These are phyloP conservation scores for Steinernema scapterisci DNA, from an alignment of 2,888 invertebrate genomes.

Conservation along the genomic window DNA sequence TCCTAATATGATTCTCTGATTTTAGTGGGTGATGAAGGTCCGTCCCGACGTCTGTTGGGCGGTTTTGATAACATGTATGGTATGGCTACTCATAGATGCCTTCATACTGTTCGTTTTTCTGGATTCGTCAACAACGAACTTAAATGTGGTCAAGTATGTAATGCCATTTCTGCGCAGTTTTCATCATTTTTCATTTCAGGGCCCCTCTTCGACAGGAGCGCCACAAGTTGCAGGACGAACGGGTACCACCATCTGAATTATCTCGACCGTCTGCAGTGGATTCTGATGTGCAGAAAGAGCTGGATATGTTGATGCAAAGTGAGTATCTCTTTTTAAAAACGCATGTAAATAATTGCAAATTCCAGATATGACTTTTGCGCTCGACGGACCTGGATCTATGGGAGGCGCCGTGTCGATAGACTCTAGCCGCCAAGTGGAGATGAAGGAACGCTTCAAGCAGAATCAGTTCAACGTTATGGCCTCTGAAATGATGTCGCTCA, in stretches of 20 bases:
- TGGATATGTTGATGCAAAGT: slow-evolving; percentile 41
- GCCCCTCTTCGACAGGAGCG: not conserved
- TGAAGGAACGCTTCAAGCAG: slow-evolving; percentile 61
- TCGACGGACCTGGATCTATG: slow-evolving; percentile 54
- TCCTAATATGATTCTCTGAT: too few relatives aligned
- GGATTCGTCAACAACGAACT: slow-evolving; percentile 45
- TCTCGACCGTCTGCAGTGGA: slow-evolving; percentile 12
- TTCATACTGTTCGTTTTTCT: slow-evolving; percentile 65
- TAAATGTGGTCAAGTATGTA: not conserved
- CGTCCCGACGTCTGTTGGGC: slow-evolving; percentile 65
- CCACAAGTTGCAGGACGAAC: too few relatives aligned
- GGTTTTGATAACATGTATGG: slow-evolving; percentile 63
- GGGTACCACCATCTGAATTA: too few relatives aligned
- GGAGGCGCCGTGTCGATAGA: slow-evolving; percentile 63
- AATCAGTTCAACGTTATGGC: slow-evolving; percentile 98
- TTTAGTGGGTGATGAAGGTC: slow-evolving; percentile 38
- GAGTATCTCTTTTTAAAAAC: too few relatives aligned
- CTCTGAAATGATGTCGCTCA: slow-evolving; percentile 94
- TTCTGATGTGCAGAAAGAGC: slow-evolving; percentile 34
- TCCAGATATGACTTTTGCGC: slow-evolving; percentile 43
- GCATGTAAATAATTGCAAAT: too few relatives aligned
- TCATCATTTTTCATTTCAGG: not conserved
- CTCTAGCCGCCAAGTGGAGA: slow-evolving; percentile 47
- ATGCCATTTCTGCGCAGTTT: slow-evolving; percentile 14
- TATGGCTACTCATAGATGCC: slow-evolving; percentile 65